Percentiles rank a stretch among this genome's conserved stretches.
phyloP scores from a whole-genome alignment of 2,888 invertebrate genomes.

The Halictus ligatus region DNA sequence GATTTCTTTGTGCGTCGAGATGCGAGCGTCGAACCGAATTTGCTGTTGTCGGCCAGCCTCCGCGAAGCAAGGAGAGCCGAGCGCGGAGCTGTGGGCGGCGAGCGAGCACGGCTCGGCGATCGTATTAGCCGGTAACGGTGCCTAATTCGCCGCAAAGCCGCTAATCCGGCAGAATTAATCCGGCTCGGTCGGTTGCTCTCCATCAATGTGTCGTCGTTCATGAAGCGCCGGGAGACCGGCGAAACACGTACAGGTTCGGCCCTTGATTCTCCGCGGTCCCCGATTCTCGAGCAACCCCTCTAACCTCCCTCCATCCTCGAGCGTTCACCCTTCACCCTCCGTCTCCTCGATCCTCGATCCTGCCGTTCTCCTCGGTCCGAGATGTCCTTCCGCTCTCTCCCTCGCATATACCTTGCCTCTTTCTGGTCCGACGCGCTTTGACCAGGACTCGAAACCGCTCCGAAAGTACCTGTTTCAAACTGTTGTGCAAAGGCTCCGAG shows the following conservation, averaged over 20 bases:
- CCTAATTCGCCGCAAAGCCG: slow-evolving; percentile 79
- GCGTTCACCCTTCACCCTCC: slow-evolving; percentile 2
- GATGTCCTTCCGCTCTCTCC: slow-evolving; percentile 33
- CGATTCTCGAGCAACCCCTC: slow-evolving; percentile 61
- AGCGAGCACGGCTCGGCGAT: slow-evolving; percentile 62
- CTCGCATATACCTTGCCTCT: background rate
- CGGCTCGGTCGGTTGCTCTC: slow-evolving; percentile 82
- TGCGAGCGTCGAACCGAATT: slow-evolving; percentile 21
- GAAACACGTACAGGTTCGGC: slow-evolving; percentile 62
- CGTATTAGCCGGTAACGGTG: slow-evolving; percentile 72
- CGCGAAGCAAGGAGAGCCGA: slow-evolving; percentile 23
- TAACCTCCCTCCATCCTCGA: slow-evolving; percentile 34
- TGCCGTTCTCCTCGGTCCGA: slow-evolving; percentile 7
- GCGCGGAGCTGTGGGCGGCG: background rate
- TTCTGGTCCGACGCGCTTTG: background rate
- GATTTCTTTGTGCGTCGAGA: slow-evolving; percentile 1
- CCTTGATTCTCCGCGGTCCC: slow-evolving; percentile 68
- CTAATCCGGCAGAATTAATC: slow-evolving; percentile 84
- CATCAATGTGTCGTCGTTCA: slow-evolving; percentile 81
- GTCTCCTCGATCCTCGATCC: slow-evolving; percentile 13
- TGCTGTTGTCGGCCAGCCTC: slow-evolving; percentile 1
- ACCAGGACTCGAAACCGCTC: background rate
- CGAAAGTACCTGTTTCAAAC: background rate
- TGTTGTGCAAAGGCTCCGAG: background rate
- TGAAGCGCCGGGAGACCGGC: slow-evolving; percentile 53